phyloP scores from a whole-genome alignment of 2,797 vertebrate genomes.

The Danio jaintianensis region DNA sequence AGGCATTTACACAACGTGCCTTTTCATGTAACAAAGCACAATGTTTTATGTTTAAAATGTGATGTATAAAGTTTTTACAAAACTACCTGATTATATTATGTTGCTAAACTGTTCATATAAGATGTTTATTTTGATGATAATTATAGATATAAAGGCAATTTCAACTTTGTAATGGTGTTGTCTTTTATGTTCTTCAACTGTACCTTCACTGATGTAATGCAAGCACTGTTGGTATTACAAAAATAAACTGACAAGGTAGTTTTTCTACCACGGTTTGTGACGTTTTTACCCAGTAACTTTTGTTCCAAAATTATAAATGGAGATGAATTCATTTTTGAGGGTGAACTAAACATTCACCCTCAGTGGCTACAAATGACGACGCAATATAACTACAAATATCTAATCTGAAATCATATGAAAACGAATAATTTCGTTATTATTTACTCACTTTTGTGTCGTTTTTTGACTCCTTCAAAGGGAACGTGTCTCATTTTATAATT shows the following conservation, averaged over 20 bases:
- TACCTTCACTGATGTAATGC: neutral
- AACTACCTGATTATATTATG: neutral
- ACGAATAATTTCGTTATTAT: neutral
- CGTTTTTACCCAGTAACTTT: neutral
- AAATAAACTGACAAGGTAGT: neutral
- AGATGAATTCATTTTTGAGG: neutral
- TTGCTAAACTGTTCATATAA: neutral
- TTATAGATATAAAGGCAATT: slow-evolving; percentile 1
- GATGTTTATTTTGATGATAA: neutral
- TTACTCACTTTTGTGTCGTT: neutral
- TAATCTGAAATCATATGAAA: neutral
- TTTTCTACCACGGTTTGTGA: neutral
- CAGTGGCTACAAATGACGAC: no score
- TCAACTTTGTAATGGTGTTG: neutral
- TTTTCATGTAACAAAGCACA: neutral
- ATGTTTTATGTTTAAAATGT: neutral
- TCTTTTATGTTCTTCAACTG: neutral
- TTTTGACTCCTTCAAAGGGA: neutral
- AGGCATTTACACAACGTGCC: neutral
- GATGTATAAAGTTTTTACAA: neutral
- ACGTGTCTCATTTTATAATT: neutral
- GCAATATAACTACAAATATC: no score
- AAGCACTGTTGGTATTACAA: neutral
- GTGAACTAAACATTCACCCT: neutral
- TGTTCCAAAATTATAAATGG: neutral